Evolutionary conservation across 2,888 invertebrate species (phyloP), one percentile per base, ranked within the genome.

Genomic region (Lydus trimaculatus): DNA sequence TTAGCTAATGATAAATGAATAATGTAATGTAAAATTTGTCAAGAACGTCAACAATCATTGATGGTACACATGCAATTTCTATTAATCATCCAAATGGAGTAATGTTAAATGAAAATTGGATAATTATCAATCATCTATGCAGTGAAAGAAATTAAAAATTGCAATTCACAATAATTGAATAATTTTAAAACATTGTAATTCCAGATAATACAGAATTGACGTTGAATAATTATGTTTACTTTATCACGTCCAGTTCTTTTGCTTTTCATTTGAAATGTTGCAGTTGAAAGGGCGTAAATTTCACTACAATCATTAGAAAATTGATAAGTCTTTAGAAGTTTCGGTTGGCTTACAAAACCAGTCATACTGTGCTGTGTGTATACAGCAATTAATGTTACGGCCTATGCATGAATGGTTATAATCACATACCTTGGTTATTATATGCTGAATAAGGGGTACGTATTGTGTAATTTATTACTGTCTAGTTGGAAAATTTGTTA

Each of bases 21-120:
- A 60, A 31, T 36, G 60, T 6, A n/a, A 60, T 17, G 13, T 31
- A 60, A 33, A 39, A 61, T 56, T 56, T n/a, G 28, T n/a, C 7
- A 28, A 56, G 28, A 56, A 15, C 23, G 17, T 43, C 43, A 43
- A 0, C 6, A 5, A 2, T 9, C 20, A 20, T 48, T 48, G 48
- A 20, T 20, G 20, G 7, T 9, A n/a, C 39, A n/a, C n/a, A n/a
- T n/a, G n/a, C n/a, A n/a, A n/a, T n/a, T n/a, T n/a, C n/a, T n/a
- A n/a, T n/a, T n/a, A n/a, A n/a, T n/a, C 20, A 48, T 48, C n/a
- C 9, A 48, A 48, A 17, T 11, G 9, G 11, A 20, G 9, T 48
- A 20, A 11, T 20, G n/a, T 20, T 20, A 9, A 11, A 48, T 48
- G 20, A 20, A 20, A 48, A 23, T 48, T 48, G 9, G 20, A 48